These are phyloP conservation scores for Cynaeus angustus DNA, from an alignment of 2,888 invertebrate species.

Conservation along the genomic window DNA sequence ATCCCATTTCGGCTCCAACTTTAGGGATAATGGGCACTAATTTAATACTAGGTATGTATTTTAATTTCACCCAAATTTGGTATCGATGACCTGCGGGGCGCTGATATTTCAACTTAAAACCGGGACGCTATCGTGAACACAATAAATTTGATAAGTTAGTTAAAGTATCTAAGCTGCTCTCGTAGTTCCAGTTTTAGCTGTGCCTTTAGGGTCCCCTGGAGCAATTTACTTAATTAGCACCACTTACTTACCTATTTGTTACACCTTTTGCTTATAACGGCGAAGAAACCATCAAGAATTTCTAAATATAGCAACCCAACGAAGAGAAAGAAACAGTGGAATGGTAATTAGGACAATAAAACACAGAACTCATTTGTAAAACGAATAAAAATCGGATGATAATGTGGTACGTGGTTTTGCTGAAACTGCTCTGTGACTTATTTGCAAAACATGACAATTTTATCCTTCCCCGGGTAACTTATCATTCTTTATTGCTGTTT, in stretches of 20 bases:
- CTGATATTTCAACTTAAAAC: slow-evolving; percentile 53
- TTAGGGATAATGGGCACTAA: slow-evolving; percentile 13
- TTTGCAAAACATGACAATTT: slow-evolving; percentile 47
- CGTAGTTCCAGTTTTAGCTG: slow-evolving; percentile 25
- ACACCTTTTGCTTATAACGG: slow-evolving; percentile 27
- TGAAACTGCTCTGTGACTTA: slow-evolving; percentile 40
- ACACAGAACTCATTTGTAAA: slow-evolving; percentile 28
- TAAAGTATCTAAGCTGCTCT: slow-evolving; percentile 52
- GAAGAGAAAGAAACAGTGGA: slow-evolving; percentile 6
- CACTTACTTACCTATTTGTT: slow-evolving; percentile 44
- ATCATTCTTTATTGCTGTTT: slow-evolving; percentile 49
- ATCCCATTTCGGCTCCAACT: slow-evolving; percentile 11
- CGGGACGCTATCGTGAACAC: slow-evolving; percentile 53
- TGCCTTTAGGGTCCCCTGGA: slow-evolving; percentile 29
- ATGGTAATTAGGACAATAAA: slow-evolving; percentile 33
- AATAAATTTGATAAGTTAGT: slow-evolving; percentile 56
- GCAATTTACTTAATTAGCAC: slow-evolving; percentile 47
- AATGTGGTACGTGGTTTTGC: slow-evolving; percentile 40
- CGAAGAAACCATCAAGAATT: slow-evolving; percentile 1
- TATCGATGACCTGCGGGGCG: slow-evolving; percentile 51
- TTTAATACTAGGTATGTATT: slow-evolving; percentile 32
- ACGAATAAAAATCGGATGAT: slow-evolving; percentile 36
- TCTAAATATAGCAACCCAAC: neutral
- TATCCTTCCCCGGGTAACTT: slow-evolving; percentile 36
- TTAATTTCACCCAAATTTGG: slow-evolving; percentile 45